phyloP scores from a whole-genome alignment of 2,797 vertebrate species.

The Malacoraja senta region DNA sequence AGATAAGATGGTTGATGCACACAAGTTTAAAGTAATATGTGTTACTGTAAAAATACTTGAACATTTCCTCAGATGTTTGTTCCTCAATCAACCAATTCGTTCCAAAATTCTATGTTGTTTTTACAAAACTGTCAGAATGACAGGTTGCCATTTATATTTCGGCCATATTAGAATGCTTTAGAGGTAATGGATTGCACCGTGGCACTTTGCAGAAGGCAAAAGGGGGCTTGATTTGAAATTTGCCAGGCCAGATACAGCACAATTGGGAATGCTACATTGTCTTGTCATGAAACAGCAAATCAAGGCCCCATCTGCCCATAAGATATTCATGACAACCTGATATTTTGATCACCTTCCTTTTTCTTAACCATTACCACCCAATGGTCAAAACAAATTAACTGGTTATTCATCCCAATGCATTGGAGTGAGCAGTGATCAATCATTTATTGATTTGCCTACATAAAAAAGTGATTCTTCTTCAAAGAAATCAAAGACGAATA shows the following conservation, averaged over 20 bases:
- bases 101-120: neutral
- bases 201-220: neutral
- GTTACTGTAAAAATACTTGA: neutral
- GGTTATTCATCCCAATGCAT: neutral
- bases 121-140: neutral
- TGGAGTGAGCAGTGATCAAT: neutral
- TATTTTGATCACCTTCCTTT: neutral
- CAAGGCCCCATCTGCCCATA: neutral
- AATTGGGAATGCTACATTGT: neutral
- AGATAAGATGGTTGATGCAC: neutral
- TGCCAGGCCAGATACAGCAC: too few relatives aligned
- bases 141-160: neutral
- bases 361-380: neutral
- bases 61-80: neutral
- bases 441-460: neutral
- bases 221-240: neutral
- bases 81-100: neutral
- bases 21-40: neutral
- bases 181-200: neutral
- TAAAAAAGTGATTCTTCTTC: neutral
- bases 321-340: neutral
- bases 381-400: neutral
- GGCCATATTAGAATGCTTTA: neutral
- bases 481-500: neutral
- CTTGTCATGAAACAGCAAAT: neutral